Conservation (phyloP, 1,140 invertebrate species). For the Chelonus insularis region DNA sequence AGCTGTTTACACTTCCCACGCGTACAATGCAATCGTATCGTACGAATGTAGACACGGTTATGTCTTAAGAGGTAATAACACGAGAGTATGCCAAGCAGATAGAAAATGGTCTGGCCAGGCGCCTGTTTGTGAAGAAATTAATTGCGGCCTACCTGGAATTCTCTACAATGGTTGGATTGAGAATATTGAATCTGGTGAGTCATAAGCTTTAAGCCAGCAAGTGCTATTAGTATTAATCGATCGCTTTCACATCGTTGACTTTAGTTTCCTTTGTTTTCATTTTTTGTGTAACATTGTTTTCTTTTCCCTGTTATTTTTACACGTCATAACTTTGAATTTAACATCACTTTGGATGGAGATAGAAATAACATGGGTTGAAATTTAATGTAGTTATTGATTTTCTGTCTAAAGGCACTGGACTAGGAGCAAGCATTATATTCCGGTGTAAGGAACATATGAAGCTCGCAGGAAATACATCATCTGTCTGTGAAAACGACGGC, state of each 20-base stretch:
- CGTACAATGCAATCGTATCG: slow-evolving; percentile 90
- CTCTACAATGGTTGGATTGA: slow-evolving; percentile 96
- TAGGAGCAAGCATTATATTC: slow-evolving; percentile 91
- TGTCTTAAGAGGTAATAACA: slow-evolving; percentile 82
- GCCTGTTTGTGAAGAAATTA: slow-evolving; percentile 92
- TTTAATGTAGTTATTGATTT: slow-evolving; percentile 14
- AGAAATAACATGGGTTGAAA: neutral
- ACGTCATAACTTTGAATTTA: neutral
- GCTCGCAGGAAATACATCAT: slow-evolving; percentile 84
- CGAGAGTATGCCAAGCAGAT: slow-evolving; percentile 86
- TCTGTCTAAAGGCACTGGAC: slow-evolving; percentile 71
- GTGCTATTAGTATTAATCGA: no score
- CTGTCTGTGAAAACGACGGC: slow-evolving; percentile 89
- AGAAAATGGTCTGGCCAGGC: slow-evolving; percentile 87
- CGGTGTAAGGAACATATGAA: slow-evolving; percentile 92
- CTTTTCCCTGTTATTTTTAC: slow-evolving; percentile 1
- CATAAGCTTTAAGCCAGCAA: no score
- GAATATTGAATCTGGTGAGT: slow-evolving; percentile 74
- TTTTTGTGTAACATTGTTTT: neutral
- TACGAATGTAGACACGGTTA: slow-evolving; percentile 94
- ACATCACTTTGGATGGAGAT: no score
- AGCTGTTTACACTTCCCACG: slow-evolving; percentile 87
- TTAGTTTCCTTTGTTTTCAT: slow-evolving; percentile 7
- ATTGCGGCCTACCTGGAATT: slow-evolving; percentile 87
- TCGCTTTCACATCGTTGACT: slow-evolving; percentile 22